phyloP scores from a whole-genome alignment of 2,113 vertebrate genomes.

The Dipodomys merriami region DNA sequence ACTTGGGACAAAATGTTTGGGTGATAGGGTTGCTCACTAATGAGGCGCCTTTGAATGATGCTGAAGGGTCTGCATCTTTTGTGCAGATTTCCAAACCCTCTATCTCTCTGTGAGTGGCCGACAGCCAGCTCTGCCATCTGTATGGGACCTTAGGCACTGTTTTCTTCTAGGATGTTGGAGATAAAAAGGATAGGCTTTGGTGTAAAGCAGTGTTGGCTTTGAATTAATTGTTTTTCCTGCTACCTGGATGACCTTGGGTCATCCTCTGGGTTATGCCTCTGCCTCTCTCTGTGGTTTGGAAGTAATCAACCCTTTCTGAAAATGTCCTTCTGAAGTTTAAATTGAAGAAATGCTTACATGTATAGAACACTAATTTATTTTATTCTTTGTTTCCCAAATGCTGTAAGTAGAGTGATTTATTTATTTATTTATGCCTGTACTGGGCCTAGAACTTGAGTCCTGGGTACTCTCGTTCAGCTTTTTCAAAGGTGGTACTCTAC shows the following conservation, averaged over 20 bases:
- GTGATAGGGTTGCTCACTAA: not conserved
- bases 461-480: too few relatives aligned
- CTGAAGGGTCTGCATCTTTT: not conserved
- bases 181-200: not conserved
- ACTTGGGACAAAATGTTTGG: not conserved
- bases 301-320: not conserved
- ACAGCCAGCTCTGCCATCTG: not conserved
- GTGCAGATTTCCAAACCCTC: not conserved
- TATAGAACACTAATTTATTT: not conserved
- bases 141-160: not conserved
- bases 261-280: too few relatives aligned
- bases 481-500: too few relatives aligned
- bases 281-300: not conserved
- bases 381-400: not conserved
- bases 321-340: conserved; percentile 24
- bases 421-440: too few relatives aligned
- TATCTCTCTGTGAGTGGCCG: not conserved
- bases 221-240: not conserved
- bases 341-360: not conserved
- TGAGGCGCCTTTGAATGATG: not conserved
- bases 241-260: not conserved
- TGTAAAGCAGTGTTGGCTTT: not conserved
- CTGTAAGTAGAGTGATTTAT: not conserved
- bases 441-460: too few relatives aligned
- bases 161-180: not conserved